Conservation (phyloP, 1,140 invertebrate genomes). For the Drosophila carrolli region DNA sequence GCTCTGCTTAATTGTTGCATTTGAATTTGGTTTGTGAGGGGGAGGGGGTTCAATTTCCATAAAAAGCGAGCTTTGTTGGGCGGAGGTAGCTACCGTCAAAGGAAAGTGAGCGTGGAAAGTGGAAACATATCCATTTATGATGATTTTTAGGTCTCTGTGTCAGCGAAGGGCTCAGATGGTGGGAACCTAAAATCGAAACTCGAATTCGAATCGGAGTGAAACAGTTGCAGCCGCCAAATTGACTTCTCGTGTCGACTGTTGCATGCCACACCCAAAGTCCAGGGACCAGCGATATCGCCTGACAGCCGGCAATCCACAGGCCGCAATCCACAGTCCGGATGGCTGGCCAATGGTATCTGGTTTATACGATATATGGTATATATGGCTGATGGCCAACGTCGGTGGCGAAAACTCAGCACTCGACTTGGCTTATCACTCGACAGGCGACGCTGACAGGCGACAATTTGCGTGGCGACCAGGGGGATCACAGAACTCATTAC, state of each 20-base stretch:
- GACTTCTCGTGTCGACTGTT: slow-evolving; percentile 51
- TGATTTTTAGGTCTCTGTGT: slow-evolving; percentile 53
- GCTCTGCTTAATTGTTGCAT: slow-evolving; percentile 66
- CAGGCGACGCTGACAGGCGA: slow-evolving; percentile 44
- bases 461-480: slow-evolving; percentile 50
- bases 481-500: slow-evolving; percentile 62
- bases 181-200: slow-evolving; percentile 18
- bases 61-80: slow-evolving; percentile 44
- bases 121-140: slow-evolving; percentile 44
- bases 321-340: slow-evolving; percentile 4
- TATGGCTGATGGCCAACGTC: slow-evolving; percentile 37
- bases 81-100: slow-evolving; percentile 43
- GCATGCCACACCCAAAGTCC: slow-evolving; percentile 49
- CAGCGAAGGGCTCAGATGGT: slow-evolving; percentile 28
- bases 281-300: slow-evolving; percentile 30
- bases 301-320: slow-evolving; percentile 42
- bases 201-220: slow-evolving; percentile 17
- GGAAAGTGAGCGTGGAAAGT: slow-evolving; percentile 75
- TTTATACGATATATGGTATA: background rate
- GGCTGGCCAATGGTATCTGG: slow-evolving; percentile 9
- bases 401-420: slow-evolving; percentile 50
- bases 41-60: slow-evolving; percentile 54
- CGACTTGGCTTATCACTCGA: slow-evolving; percentile 49
- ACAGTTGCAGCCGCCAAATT: slow-evolving; percentile 44
- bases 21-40: background rate